These are phyloP conservation scores for Drosophila pandora DNA, from an alignment of 1,140 invertebrate genomes.

Conservation along the genomic window DNA sequence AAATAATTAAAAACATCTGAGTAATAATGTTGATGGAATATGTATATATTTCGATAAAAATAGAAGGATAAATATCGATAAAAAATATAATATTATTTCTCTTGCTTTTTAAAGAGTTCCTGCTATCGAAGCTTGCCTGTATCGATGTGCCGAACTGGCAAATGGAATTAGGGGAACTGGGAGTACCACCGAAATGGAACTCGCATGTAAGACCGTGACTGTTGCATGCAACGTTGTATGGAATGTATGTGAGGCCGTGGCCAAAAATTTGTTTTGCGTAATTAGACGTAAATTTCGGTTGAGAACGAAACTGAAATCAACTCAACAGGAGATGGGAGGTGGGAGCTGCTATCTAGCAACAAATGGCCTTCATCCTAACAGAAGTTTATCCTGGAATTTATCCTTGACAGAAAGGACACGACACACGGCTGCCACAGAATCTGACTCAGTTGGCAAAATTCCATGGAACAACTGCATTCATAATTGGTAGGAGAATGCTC, in stretches of 20 bases:
- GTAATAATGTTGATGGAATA: no score
- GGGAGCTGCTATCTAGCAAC: no score
- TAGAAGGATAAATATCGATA: no score
- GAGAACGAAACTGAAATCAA: neutral
- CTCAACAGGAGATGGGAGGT: neutral
- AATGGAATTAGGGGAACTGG: slow-evolving; percentile 62
- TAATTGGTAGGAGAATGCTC: neutral
- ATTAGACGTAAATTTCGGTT: slow-evolving; percentile 54
- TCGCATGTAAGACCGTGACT: neutral
- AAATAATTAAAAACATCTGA: no score
- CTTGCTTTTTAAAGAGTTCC: neutral
- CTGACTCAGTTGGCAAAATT: neutral
- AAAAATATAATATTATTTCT: no score
- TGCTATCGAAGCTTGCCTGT: neutral
- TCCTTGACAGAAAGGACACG: neutral
- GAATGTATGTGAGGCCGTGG: slow-evolving; percentile 8
- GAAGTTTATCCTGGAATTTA: neutral
- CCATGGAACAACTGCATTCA: neutral
- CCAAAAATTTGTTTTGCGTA: slow-evolving; percentile 61
- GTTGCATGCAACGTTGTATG: neutral
- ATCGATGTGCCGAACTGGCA: slow-evolving; percentile 18
- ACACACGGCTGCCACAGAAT: no score
- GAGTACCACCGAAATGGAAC: neutral
- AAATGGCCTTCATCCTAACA: no score
- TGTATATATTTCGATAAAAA: no score